These are phyloP conservation scores for Lepetodrilus schrolli DNA, from an alignment of 2,888 invertebrate genomes.

Conservation along the genomic window DNA sequence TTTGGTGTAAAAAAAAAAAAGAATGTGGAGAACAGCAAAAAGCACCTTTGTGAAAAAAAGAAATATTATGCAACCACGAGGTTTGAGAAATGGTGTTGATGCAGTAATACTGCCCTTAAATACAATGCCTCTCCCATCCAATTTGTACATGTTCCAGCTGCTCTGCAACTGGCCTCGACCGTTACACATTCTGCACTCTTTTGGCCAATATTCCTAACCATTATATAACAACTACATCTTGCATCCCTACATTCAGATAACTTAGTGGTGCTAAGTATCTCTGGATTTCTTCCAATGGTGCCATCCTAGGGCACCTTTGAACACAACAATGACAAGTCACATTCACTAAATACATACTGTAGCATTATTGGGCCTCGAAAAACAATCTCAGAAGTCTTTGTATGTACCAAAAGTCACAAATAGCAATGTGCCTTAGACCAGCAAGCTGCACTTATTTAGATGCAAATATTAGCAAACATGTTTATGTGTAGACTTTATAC, in stretches of 20 bases:
- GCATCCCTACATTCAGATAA: too few species aligned
- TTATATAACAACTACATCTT: not conserved
- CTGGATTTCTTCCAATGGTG: constrained; percentile 12
- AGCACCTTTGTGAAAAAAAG: constrained; percentile 25
- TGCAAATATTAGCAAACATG: too few species aligned
- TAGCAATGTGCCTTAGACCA: too few species aligned
- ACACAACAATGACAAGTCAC: not conserved
- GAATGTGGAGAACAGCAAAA: constrained; percentile 17
- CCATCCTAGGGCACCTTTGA: not conserved
- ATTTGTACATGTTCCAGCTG: constrained; percentile 5
- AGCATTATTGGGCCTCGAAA: too few species aligned
- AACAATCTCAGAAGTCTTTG: too few species aligned
- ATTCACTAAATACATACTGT: too few species aligned
- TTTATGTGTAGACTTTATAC: too few species aligned
- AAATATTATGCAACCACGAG: constrained; percentile 25
- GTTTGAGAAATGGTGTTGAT: constrained; percentile 2
- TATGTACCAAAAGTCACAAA: too few species aligned
- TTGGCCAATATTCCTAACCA: constrained; percentile 12
- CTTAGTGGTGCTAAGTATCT: too few species aligned
- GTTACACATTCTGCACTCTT: constrained; percentile 72
- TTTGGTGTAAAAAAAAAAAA: constrained; percentile 25
- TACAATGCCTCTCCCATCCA: constrained; percentile 33
- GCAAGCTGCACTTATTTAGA: too few species aligned
- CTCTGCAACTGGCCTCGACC: constrained; percentile 64
- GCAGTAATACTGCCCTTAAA: constrained; percentile 1